Base-by-base conservation (phyloP, 2,888 invertebrate species). In the Lysandra bellargus region DNA sequence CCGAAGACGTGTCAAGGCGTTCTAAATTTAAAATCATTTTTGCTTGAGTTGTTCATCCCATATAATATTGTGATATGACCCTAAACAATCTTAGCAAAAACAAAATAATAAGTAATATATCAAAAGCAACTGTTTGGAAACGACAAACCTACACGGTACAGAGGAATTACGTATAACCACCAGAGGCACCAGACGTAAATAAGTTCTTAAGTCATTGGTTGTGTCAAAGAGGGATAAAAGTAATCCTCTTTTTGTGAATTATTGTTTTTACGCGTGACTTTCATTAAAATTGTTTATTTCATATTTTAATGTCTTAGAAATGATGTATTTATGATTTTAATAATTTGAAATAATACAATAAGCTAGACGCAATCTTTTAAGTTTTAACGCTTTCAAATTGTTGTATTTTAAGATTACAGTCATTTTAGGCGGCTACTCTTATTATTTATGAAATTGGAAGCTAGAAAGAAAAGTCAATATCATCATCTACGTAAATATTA, bases 191-290 rank as follows among this genome's bases (percentile, higher is more conserved):
- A 64, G 64, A 64, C 30, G 64, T 23, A 64, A 64, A 64, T 64
- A 64, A 23, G 9, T 64, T 57, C 57, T 17, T 64, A 61, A 61
- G 61, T 9, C 64, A 90, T 84, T 83, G 81, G 84, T 80, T 85
- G 88, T 89, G 90, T 90, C 91, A 89, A 87, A 89, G 83, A 84
- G 83, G 84, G 86, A 85, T 85, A 85, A 84, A 80, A 81, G 81
- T 89, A 88, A 90, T 90, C 76, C 90, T 85, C 85, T 88, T 84
- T 80, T 81, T 83, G 84, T 91, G 89, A 92, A 87, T 87, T 91
- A 92, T 91, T 81, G 83, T 81, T 87, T 87, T 87, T 73, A 84
- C 87, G 89, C 92, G 92, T 92, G 92, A 88, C 92, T 91, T 88
- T 88, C 82, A 80, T 83, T 83, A 85, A 89, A 87, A 84, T 86